Percentiles rank a stretch among this genome's conserved stretches.
phyloP scores from a whole-genome alignment of 2,113 vertebrate species.

The Sturnira hondurensis region DNA sequence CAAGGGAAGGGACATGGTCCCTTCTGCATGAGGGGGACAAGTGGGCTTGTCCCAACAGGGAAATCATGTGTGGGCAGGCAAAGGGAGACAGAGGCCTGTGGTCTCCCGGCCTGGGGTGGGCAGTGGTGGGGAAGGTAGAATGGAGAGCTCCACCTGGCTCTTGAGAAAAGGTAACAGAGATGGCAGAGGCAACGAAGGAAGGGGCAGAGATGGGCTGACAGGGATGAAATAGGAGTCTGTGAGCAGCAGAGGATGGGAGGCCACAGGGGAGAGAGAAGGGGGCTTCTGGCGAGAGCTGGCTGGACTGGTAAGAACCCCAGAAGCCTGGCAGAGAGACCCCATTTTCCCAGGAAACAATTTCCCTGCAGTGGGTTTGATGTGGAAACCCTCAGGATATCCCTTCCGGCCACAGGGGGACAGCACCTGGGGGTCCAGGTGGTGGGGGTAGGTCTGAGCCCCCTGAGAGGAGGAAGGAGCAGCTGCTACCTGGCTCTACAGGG shows the following conservation, averaged over 20 bases:
- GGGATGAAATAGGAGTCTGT: rapidly evolving
- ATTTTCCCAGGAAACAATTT: neutral
- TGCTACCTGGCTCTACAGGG: neutral
- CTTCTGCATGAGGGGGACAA: neutral
- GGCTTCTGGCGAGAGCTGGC: neutral
- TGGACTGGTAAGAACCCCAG: neutral
- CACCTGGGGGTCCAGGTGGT: neutral
- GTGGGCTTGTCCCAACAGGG: rapidly evolving
- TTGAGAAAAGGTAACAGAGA: neutral
- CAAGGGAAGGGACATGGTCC: neutral
- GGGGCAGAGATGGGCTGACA: neutral
- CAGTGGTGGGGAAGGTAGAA: neutral
- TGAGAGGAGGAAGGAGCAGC: neutral
- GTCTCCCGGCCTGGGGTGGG: neutral
- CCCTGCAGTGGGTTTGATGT: neutral
- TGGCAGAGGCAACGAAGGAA: neutral
- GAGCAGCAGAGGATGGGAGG: neutral
- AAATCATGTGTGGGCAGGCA: neutral
- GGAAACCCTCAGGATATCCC: neutral
- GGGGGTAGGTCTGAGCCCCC: neutral
- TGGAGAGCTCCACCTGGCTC: neutral
- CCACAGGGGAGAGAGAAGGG: neutral
- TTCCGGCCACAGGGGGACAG: neutral
- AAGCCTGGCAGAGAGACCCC: neutral
- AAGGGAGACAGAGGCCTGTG: rapidly evolving